Base-by-base conservation (phyloP, 2,888 invertebrate species). In the Orthosia gracilis region DNA sequence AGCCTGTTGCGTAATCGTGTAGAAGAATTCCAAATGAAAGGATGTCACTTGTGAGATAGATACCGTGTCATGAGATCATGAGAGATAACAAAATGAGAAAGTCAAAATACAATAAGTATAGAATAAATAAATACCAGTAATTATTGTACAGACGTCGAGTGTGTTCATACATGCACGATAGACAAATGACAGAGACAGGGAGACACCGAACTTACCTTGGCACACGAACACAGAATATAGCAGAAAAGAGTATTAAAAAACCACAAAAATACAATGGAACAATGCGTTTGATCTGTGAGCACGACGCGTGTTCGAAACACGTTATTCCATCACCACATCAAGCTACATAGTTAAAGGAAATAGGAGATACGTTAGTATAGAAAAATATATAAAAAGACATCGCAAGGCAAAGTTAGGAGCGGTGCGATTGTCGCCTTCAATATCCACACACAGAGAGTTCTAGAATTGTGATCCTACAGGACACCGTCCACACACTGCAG, bases 371-470 rank as follows among this genome's bases (percentile, higher is more conserved):
- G 91, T 94, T 93, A 95, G 90, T 92, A 93, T 88, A 93, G 92
- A 91, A 93, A 94, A 91, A 92, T 84, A 78, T 84, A 84, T 75
- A 89, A 92, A 93, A 93, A 95, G 92, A 93, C 94, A 95, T 94
- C 94, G 95, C 95, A 95, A 95, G 94, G 93, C 96, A 94, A 92
- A 91, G 92, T 91, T 91, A 92, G 93, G 94, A 94, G 94, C 95
- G 93, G 96, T 96, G 96, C 96, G 92, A 92, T 93, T 90, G 94
- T 94, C 95, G 94, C 94, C 95, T 95, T 95, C 93, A 93, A 94
- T 93, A 94, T 92, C 92, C 94, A 93, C 91, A 93, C 91, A 91
- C 85, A 88, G 85, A 90, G 87, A 90, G 84, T 89, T 91, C 92
- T 87, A 83, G 88, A 83, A 88, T 89, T 88, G 92, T 92, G 90